Conservation (phyloP, 1,140 invertebrate genomes). For the Camponotus floridanus region DNA sequence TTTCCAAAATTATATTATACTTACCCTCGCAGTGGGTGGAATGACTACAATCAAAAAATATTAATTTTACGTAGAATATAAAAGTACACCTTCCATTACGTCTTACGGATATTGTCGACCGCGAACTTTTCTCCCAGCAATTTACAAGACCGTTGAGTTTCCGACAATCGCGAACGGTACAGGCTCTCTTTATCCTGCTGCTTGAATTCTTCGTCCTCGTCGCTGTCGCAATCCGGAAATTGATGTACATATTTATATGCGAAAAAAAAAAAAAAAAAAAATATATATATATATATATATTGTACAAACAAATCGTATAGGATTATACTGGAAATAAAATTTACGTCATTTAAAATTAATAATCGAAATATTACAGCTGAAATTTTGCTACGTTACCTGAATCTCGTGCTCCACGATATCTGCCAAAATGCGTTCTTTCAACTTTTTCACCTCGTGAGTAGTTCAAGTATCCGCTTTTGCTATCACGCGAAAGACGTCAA, state of each 20-base stretch:
- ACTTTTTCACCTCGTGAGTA: constrained; percentile 93
- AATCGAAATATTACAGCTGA: not conserved
- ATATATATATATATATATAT: too few species aligned
- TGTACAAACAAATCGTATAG: not conserved
- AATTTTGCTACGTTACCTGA: constrained; percentile 87
- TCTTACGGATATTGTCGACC: constrained; percentile 99
- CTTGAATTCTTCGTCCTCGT: constrained; percentile 97
- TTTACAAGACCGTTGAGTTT: constrained; percentile 97
- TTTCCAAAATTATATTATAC: constrained; percentile 11
- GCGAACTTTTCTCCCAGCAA: constrained; percentile 95
- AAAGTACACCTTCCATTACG: constrained; percentile 93
- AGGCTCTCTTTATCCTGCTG: constrained; percentile 96
- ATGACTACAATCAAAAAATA: not conserved
- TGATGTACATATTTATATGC: constrained; percentile 96
- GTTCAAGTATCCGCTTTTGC: constrained; percentile 99
- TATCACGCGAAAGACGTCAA: constrained; percentile 99
- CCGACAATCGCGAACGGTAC: constrained; percentile 98
- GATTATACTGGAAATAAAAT: not conserved
- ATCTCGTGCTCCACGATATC: constrained; percentile 94
- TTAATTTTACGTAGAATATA: constrained; percentile 39
- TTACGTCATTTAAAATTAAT: not conserved
- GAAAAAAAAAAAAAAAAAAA: not conserved
- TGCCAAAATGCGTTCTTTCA: constrained; percentile 94
- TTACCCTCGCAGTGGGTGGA: not conserved
- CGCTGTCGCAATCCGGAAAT: constrained; percentile 98